Evolutionary conservation across 2,888 invertebrate genomes (phyloP).

Genomic region (Monoplex corrugatus): DNA sequence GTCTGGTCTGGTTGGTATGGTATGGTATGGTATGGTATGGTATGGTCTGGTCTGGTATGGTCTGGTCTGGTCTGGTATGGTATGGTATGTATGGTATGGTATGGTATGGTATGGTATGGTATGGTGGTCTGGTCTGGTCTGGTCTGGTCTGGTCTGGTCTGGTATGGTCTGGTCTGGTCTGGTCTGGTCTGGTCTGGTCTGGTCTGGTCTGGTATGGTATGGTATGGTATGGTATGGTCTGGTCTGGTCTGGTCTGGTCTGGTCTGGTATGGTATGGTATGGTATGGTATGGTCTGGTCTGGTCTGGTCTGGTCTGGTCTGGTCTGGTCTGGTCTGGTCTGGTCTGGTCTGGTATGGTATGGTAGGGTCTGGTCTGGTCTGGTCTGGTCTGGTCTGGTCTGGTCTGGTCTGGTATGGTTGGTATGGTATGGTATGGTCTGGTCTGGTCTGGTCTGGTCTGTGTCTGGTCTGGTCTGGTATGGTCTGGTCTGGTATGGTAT

Average conservation of each 20-base stretch:
- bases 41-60: neutral
- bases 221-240: too few species aligned
- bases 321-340: too few species aligned
- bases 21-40: slow-evolving; percentile 1
- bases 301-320: too few species aligned
- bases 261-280: slow-evolving; percentile 9
- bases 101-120: too few species aligned
- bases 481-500: neutral
- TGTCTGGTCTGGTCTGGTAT: slow-evolving; percentile 11
- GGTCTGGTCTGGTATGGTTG: neutral
- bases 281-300: neutral
- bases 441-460: neutral
- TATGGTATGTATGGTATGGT: neutral
- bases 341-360: too few species aligned
- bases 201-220: too few species aligned
- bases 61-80: neutral
- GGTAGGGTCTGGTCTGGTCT: neutral
- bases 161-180: too few species aligned
- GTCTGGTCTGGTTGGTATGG: neutral
- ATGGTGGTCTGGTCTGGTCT: too few species aligned
- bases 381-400: neutral
- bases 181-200: too few species aligned
- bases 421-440: neutral
- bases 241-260: too few species aligned
- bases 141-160: too few species aligned